phyloP scores from a whole-genome alignment of 2,113 vertebrate species.

The Dryoscopus gambensis region DNA sequence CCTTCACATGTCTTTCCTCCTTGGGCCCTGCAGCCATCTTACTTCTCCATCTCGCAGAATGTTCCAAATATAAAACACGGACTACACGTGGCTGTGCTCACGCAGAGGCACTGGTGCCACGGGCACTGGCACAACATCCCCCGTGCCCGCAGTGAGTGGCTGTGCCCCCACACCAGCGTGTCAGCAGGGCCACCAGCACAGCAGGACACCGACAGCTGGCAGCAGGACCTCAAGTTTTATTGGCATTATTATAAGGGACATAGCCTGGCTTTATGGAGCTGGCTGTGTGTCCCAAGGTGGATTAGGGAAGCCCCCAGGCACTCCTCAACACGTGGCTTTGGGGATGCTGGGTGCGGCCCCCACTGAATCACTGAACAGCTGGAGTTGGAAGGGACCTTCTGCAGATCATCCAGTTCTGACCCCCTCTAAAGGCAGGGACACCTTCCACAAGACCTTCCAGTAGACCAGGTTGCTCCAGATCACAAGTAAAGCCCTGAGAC shows the following conservation, averaged over 20 bases:
- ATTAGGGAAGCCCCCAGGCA: not conserved
- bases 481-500: not conserved
- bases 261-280: not conserved
- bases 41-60: not conserved
- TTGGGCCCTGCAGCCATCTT: not conserved
- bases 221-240: not conserved
- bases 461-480: not conserved
- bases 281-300: not conserved
- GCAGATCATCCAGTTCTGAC: not conserved
- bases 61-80: not conserved
- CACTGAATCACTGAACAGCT: not conserved
- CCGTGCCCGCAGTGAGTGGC: fast-evolving
- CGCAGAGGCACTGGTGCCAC: not conserved
- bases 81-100: not conserved
- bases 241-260: not conserved
- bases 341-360: not conserved
- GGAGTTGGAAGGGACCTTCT: not conserved
- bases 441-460: not conserved
- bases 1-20: not conserved
- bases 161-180: not conserved
- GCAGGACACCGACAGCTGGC: not conserved
- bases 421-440: not conserved
- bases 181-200: not conserved
- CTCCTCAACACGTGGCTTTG: not conserved
- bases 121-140: not conserved